A percentile compares a stretch with the other conserved stretches of the same genome.
These are phyloP conservation scores for Parapristionchus giblindavisi DNA, from an alignment of 2,888 invertebrate genomes.

Conservation along the genomic window DNA sequence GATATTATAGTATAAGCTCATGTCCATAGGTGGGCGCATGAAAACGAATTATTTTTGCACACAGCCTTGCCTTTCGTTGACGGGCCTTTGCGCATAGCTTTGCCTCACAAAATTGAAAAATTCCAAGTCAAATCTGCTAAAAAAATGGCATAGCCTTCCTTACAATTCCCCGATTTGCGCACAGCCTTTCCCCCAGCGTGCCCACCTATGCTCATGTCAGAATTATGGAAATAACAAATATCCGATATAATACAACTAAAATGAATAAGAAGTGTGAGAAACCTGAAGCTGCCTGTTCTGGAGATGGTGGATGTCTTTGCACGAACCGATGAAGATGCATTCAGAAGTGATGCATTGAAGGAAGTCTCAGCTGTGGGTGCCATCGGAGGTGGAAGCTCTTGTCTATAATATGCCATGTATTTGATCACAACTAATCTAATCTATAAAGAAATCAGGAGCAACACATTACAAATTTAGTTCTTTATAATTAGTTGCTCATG, in stretches of 20 bases:
- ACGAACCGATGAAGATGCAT: constrained; percentile 13
- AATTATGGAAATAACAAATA: too few relatives aligned
- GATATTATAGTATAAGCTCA: background rate
- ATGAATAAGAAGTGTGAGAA: background rate
- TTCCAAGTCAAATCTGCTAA: too few relatives aligned
- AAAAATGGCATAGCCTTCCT: too few relatives aligned
- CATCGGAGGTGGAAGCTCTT: constrained; percentile 30
- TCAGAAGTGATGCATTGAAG: constrained; percentile 23
- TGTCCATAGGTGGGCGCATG: too few relatives aligned
- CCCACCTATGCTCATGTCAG: too few relatives aligned
- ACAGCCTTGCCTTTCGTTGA: too few relatives aligned
- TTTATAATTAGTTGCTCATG: background rate
- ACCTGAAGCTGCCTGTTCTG: constrained; percentile 33
- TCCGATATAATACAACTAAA: too few relatives aligned
- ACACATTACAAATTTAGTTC: background rate
- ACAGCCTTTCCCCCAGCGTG: too few relatives aligned
- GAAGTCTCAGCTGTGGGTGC: constrained; percentile 12
- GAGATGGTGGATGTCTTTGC: constrained; percentile 10
- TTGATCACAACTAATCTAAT: background rate
- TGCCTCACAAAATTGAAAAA: too few relatives aligned
- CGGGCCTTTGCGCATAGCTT: too few relatives aligned
- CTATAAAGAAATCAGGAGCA: background rate
- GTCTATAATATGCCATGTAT: background rate
- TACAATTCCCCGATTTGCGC: too few relatives aligned
- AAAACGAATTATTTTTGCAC: too few relatives aligned